phyloP scores from a whole-genome alignment of 2,888 invertebrate species.

The Notocelia uddmanniana region DNA sequence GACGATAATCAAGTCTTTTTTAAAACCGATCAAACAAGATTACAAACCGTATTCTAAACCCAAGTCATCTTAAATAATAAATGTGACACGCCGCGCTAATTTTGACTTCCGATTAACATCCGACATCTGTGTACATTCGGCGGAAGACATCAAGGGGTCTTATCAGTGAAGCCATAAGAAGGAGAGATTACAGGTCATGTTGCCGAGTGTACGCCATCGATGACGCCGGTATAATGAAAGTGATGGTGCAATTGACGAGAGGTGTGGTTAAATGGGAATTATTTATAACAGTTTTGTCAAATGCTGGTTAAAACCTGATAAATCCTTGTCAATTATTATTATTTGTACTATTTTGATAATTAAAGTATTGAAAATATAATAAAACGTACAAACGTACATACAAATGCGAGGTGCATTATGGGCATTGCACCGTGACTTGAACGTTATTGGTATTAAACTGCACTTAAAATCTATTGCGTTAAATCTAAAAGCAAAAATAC shows the following conservation, averaged over 20 bases:
- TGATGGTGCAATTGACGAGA: slow-evolving; percentile 13
- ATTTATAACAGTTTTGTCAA: too few species aligned
- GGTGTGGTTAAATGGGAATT: not conserved
- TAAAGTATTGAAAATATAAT: too few species aligned
- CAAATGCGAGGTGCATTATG: too few species aligned
- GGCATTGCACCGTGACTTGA: too few species aligned
- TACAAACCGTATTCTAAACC: slow-evolving; percentile 7
- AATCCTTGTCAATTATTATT: too few species aligned
- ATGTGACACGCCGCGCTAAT: slow-evolving; percentile 20
- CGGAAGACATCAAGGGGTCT: slow-evolving; percentile 31
- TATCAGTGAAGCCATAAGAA: slow-evolving; percentile 37
- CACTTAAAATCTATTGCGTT: too few species aligned
- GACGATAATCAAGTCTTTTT: too few species aligned
- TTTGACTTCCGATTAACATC: slow-evolving; percentile 23
- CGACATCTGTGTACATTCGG: slow-evolving; percentile 18
- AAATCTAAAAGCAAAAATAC: too few species aligned
- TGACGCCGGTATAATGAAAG: slow-evolving; percentile 45
- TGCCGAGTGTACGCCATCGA: slow-evolving; percentile 40
- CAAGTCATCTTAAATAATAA: slow-evolving; percentile 15
- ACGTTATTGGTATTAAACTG: too few species aligned
- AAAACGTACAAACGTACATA: too few species aligned
- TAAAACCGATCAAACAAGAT: not conserved
- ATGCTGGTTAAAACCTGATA: too few species aligned
- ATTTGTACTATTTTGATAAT: too few species aligned
- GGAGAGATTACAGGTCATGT: slow-evolving; percentile 39